These are phyloP conservation scores for Norana najaformis DNA, from an alignment of 2,888 invertebrate genomes.

Conservation along the genomic window DNA sequence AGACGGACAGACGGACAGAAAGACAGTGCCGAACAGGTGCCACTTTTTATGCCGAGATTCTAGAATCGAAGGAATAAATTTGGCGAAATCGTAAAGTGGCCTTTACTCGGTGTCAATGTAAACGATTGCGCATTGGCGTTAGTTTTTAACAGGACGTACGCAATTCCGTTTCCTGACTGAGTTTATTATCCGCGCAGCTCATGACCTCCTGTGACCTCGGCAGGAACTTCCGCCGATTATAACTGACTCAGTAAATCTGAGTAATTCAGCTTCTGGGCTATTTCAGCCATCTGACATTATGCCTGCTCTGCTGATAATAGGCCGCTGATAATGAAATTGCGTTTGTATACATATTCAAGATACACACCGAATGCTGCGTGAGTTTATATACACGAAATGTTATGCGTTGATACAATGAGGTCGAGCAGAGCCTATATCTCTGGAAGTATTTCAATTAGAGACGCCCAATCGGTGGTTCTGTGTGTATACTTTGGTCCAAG, in stretches of 20 bases:
- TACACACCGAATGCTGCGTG: too few species aligned
- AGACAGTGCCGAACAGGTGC: neutral
- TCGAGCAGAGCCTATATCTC: neutral
- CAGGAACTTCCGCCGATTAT: slow-evolving; percentile 5
- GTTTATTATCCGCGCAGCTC: slow-evolving; percentile 5
- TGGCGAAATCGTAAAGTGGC: neutral
- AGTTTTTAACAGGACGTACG: neutral
- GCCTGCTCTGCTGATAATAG: neutral
- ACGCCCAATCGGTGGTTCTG: neutral
- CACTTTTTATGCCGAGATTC: slow-evolving; percentile 2
- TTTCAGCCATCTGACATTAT: slow-evolving; percentile 3
- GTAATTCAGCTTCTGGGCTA: neutral
- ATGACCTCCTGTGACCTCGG: neutral
- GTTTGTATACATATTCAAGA: too few species aligned
- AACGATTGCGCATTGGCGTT: neutral
- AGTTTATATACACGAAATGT: too few species aligned
- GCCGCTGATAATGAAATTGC: neutral
- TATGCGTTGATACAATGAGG: neutral
- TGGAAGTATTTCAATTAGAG: neutral
- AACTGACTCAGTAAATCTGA: neutral
- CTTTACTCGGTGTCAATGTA: neutral
- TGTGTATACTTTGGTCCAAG: neutral
- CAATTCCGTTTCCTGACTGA: neutral
- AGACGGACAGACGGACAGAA: neutral
- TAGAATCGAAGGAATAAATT: neutral